A percentile compares a stretch with the other conserved stretches of the same genome.
Evolutionary conservation across 2,888 invertebrate species (phyloP).

Genomic region (Drosophila niveifrons): DNA sequence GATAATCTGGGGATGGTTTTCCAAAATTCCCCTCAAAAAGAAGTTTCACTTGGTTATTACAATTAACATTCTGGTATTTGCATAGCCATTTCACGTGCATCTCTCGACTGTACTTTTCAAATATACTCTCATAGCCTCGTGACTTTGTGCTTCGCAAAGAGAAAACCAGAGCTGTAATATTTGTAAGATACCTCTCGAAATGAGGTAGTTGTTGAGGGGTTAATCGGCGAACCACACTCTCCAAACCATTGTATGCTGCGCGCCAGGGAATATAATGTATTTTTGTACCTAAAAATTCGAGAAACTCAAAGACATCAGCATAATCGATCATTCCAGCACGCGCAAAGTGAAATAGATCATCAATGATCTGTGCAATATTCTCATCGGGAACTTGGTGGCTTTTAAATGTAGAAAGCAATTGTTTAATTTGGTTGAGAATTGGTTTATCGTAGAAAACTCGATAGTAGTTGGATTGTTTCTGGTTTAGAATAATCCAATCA

Average conservation of each 20-base stretch:
- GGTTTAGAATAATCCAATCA: slow-evolving; percentile 72
- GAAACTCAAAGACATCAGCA: slow-evolving; percentile 86
- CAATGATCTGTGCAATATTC: slow-evolving; percentile 91
- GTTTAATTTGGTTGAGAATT: slow-evolving; percentile 86
- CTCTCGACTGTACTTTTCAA: slow-evolving; percentile 87
- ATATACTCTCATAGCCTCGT: slow-evolving; percentile 85
- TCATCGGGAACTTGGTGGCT: slow-evolving; percentile 80
- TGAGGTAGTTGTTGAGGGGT: slow-evolving; percentile 48
- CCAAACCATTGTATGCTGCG: slow-evolving; percentile 86
- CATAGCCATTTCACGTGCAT: slow-evolving; percentile 88
- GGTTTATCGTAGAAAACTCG: slow-evolving; percentile 89
- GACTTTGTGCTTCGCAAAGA: not conserved
- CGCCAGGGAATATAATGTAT: slow-evolving; percentile 91
- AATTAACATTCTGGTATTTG: slow-evolving; percentile 87
- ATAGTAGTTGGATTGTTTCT: slow-evolving; percentile 83
- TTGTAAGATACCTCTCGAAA: slow-evolving; percentile 84
- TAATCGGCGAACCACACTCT: slow-evolving; percentile 48
- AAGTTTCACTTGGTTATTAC: slow-evolving; percentile 85
- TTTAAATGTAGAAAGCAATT: slow-evolving; percentile 46
- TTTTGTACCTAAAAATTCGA: slow-evolving; percentile 89
- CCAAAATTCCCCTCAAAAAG: not conserved
- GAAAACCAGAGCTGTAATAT: slow-evolving; percentile 86
- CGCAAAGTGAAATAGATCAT: slow-evolving; percentile 90
- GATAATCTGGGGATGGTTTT: slow-evolving; percentile 59
- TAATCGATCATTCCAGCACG: slow-evolving; percentile 86